phyloP scores from a whole-genome alignment of 2,888 invertebrate species.

The Mellilla xanthometata region DNA sequence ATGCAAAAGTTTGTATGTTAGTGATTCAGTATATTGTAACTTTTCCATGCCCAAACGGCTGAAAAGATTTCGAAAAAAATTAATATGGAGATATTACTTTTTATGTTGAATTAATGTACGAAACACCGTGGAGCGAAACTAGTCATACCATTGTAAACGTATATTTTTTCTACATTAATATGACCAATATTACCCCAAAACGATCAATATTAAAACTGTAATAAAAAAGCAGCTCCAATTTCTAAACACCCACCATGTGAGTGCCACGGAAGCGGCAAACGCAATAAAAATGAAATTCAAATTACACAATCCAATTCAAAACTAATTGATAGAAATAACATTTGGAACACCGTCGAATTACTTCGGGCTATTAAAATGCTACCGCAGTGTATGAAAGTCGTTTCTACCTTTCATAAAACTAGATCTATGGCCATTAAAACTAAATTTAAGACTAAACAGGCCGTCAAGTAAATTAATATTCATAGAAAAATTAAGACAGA shows the following conservation, averaged over 20 bases:
- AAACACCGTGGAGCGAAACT: too few relatives aligned
- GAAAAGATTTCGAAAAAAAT: too few relatives aligned
- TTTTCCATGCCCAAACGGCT: too few relatives aligned
- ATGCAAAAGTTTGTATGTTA: too few relatives aligned
- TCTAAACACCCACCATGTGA: conserved; percentile 2
- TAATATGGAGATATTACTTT: too few relatives aligned
- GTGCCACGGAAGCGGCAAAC: conserved; percentile 5
- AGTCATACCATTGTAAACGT: too few relatives aligned
- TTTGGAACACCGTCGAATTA: conserved; percentile 11
- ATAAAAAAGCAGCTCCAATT: not conserved
- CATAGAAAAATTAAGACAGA: conserved; percentile 42
- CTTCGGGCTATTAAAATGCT: conserved; percentile 8
- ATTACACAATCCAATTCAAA: conserved; percentile 10
- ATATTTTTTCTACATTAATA: too few relatives aligned
- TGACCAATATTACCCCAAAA: not conserved
- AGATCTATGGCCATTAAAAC: conserved; percentile 21
- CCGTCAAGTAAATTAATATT: conserved; percentile 42
- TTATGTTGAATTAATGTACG: too few relatives aligned
- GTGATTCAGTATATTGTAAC: too few relatives aligned
- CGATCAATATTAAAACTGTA: not conserved
- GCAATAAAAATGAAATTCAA: conserved; percentile 6
- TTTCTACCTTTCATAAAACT: conserved; percentile 12
- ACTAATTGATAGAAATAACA: conserved; percentile 18
- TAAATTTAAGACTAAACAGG: conserved; percentile 29
- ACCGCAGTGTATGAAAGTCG: conserved; percentile 14